A percentile compares a stretch with the other conserved stretches of the same genome.
phyloP scores from a whole-genome alignment of 1,140 invertebrate species.

The Heliconius melpomene region DNA sequence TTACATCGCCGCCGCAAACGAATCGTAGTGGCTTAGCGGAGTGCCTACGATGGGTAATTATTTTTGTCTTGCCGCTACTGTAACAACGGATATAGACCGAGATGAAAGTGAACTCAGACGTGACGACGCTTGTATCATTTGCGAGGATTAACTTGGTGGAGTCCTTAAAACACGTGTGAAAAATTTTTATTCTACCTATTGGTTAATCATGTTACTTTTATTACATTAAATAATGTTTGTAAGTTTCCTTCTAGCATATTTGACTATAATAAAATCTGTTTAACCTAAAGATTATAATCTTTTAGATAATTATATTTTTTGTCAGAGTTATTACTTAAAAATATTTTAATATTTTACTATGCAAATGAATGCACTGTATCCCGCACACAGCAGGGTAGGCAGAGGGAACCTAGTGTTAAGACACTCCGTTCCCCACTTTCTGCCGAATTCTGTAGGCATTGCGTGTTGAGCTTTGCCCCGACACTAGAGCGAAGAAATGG shows the following conservation, averaged over 20 bases:
- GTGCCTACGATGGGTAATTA: constrained; percentile 70
- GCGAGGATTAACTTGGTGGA: constrained; percentile 63
- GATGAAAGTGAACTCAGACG: constrained; percentile 76
- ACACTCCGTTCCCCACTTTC: too few species aligned
- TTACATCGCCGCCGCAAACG: constrained; percentile 76
- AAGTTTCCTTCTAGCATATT: not conserved
- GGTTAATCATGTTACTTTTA: not conserved
- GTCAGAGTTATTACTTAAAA: not conserved
- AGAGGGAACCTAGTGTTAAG: too few species aligned
- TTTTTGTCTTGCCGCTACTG: constrained; percentile 64
- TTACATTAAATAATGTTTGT: not conserved
- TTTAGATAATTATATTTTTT: not conserved
- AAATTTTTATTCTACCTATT: not conserved
- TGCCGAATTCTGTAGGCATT: too few species aligned
- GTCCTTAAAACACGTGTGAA: constrained; percentile 43
- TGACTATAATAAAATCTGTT: too few species aligned
- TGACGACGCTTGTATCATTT: constrained; percentile 61
- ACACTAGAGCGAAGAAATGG: too few species aligned
- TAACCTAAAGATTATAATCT: not conserved
- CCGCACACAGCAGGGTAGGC: too few species aligned
- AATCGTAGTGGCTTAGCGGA: constrained; percentile 75
- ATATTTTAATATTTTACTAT: not conserved
- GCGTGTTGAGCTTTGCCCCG: too few species aligned
- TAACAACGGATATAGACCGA: constrained; percentile 54
- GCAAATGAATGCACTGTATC: too few species aligned